Base-by-base conservation (phyloP, 1,140 invertebrate species). In the Aphaenogaster rudis region DNA sequence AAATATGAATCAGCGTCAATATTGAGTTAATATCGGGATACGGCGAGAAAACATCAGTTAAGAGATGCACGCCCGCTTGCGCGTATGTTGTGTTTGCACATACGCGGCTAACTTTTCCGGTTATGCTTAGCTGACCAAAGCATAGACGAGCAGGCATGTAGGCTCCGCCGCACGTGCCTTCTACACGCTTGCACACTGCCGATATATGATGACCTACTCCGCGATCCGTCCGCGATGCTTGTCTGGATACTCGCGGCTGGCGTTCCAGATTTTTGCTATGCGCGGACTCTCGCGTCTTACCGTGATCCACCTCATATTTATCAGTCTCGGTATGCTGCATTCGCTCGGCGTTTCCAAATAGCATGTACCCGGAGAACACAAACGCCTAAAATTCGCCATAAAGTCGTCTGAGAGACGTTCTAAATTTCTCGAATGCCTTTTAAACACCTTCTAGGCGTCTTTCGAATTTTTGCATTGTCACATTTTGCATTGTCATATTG, bases 61-160 rank as follows among this genome's bases (percentile, higher is more conserved):
- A 52, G 28, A 81, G 28, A 84, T 61, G 13, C 33, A 39, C 69
- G 33, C 54, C 42, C 13, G 69, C n/a, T 50, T 48, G 80, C 33
- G 54, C 54, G 54, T 61, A 28, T 61, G 54, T 59, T 48, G 78
- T 71, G 64, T 39, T 48, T 59, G 82, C 80, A 72, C 33, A 82
- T 57, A 76, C 82, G 85, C 66, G 86, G 84, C 15, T 86, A 91
- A 90, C 64, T 79, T 90, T 42, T 89, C 78, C 79, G 87, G 93
- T 93, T 94, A 92, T 93, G 93, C 88, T 92, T 88, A 93, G 92
- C 87, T 93, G 92, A 91, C 88, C 86, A 87, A 90, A 91, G 87
- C 64, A 93, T 93, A 94, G 92, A 91, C 92, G 92, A 94, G 93
- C 93, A 94, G 93, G 87, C 93, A 94, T 94, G 92, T 94, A 94